Percentiles rank a stretch among this genome's conserved stretches.
phyloP scores from a whole-genome alignment of 2,888 invertebrate species.

The Chrysina gloriosa region DNA sequence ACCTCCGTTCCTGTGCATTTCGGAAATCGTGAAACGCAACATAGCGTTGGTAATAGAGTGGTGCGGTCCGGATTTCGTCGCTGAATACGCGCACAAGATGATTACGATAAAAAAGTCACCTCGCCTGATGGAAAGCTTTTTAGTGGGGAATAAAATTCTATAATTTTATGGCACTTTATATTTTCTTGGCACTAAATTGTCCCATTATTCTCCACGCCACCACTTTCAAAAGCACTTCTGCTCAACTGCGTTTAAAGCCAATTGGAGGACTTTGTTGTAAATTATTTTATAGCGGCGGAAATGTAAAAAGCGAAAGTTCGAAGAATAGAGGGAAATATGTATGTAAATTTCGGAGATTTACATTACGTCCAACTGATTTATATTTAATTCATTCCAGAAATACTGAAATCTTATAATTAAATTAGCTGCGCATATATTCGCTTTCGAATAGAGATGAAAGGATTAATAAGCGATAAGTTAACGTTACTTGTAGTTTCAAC shows the following conservation, averaged over 20 bases:
- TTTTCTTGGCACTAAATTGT: constrained; percentile 55
- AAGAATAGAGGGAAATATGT: not conserved
- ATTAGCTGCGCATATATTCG: no score
- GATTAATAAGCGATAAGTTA: no score
- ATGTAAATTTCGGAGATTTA: not conserved
- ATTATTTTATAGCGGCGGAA: constrained; percentile 20
- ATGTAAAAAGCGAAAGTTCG: constrained; percentile 1
- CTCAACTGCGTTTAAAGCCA: constrained; percentile 15
- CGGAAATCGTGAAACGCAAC: constrained; percentile 18
- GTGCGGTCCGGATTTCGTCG: not conserved
- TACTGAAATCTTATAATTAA: no score
- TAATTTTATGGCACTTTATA: constrained; percentile 63
- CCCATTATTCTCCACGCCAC: constrained; percentile 58
- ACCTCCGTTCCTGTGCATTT: constrained; percentile 24
- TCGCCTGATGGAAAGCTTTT: constrained; percentile 46
- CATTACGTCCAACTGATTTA: not conserved
- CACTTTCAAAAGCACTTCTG: constrained; percentile 28
- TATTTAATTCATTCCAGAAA: no score
- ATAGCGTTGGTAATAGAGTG: not conserved
- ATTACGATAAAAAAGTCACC: constrained; percentile 30
- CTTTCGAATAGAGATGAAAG: no score
- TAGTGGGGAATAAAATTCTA: constrained; percentile 61
- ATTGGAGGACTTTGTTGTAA: constrained; percentile 23
- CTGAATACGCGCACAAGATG: constrained; percentile 19
- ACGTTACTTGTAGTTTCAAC: no score